These are phyloP conservation scores for Adineta ricciae DNA, from an alignment of 2,888 invertebrate genomes.

Conservation along the genomic window DNA sequence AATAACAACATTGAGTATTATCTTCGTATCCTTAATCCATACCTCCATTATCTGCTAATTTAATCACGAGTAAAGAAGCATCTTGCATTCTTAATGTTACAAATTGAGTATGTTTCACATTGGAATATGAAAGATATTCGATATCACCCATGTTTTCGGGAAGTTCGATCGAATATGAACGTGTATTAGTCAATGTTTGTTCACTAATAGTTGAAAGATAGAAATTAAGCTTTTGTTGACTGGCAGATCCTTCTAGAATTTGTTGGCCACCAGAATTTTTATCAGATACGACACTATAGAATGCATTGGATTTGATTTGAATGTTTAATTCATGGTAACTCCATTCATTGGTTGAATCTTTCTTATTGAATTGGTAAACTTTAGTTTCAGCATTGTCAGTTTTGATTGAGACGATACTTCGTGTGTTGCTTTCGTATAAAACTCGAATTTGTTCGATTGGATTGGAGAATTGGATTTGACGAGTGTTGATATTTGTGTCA, in stretches of 20 bases:
- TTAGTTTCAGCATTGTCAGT: not conserved
- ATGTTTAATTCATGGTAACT: not conserved
- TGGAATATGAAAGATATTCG: not conserved
- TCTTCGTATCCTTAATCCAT: not conserved
- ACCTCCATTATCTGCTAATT: slow-evolving; percentile 6
- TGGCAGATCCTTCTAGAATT: not conserved
- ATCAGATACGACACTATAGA: not conserved
- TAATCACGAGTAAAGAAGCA: slow-evolving; percentile 10
- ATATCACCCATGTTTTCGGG: slow-evolving; percentile 1
- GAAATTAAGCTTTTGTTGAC: not conserved
- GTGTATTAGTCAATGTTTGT: not conserved
- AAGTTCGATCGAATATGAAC: not conserved
- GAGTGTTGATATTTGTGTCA: not conserved
- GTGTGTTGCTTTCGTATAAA: not conserved
- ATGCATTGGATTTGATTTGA: not conserved
- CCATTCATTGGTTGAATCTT: not conserved
- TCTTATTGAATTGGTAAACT: not conserved
- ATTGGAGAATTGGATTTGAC: not conserved
- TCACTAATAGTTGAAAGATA: not conserved
- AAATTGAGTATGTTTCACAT: not conserved
- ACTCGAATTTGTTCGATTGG: not conserved
- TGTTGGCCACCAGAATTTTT: not conserved
- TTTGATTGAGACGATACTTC: not conserved
- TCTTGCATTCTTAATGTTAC: not conserved
- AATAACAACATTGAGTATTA: too few relatives aligned